Base-by-base conservation (phyloP, 1,140 invertebrate genomes). In the Cheumatopsyche charites region DNA sequence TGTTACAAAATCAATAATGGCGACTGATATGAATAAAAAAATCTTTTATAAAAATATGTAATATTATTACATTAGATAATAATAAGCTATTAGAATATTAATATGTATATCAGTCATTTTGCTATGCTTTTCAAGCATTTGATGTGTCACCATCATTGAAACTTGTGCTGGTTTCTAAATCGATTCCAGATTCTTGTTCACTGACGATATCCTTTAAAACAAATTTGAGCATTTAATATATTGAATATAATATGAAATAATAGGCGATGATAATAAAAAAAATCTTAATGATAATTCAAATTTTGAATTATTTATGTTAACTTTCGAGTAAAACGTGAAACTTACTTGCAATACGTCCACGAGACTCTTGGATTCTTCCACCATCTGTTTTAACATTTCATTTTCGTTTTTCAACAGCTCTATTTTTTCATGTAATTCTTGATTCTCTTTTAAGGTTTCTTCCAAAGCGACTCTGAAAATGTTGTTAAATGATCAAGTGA, bases 341-440 rank as follows among this genome's bases (percentile, higher is more conserved):
- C n/a, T 77, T 86, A 90, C 90, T 83, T 87, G 87, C n/a, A 91
- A 80, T 15, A 90, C 86, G 84, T 90, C 88, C 13, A 90, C 86
- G 72, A 90, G 82, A 70, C 84, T 80, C 78, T 86, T 88, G 4
- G 88, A 86, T 80, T 91, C 89, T 12, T 89, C 85, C 43, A 91
- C 78, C 88, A 90, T 88, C 79, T 88, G 84, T 78, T 89, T 90
- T 68, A 85, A 87, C 23, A 86, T 78, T 69, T 77, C 78, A 76
- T 89, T 89, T 79, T 91, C 88, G 77, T 90, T 86, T 76, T 88
- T 83, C n/a, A 91, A 79, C 41, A 82, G 80, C 49, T 84, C 80
- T 72, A 89, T 82, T 43, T 84, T 80, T 73, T 86, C 82, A 49
- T 82, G 81, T 9, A 87, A 79, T 67, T 83, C 82, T 74, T 85